A percentile compares a stretch with the other conserved stretches of the same genome.
phyloP scores from a whole-genome alignment of 2,888 invertebrate species.

The Euzophera pinguis region DNA sequence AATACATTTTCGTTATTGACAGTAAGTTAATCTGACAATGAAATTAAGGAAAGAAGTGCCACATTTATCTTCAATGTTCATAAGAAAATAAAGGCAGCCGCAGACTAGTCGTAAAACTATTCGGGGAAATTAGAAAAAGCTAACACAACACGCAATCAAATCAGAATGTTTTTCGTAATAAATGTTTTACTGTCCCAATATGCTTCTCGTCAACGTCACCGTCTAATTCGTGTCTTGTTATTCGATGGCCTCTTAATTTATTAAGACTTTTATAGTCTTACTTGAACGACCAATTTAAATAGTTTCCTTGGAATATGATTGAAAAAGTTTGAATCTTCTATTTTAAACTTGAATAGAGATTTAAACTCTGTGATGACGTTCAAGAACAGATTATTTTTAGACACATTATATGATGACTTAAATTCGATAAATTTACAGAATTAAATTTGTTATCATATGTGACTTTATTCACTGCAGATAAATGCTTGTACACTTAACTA shows the following conservation, averaged over 20 bases:
- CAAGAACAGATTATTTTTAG: too few relatives aligned
- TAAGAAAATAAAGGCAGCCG: conserved; percentile 6
- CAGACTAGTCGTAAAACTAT: conserved; percentile 12
- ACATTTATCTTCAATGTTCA: background rate
- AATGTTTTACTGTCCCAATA: conserved; percentile 60
- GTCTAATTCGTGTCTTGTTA: conserved; percentile 58
- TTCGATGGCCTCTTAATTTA: conserved; percentile 63
- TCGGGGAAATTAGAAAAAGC: conserved; percentile 23
- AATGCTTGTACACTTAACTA: conserved; percentile 35
- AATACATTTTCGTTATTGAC: too few relatives aligned
- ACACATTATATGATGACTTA: too few relatives aligned
- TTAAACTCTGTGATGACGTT: too few relatives aligned
- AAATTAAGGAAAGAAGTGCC: background rate
- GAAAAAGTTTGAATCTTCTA: conserved; percentile 6
- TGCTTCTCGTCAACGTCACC: conserved; percentile 57
- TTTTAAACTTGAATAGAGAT: background rate
- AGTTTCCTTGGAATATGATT: conserved; percentile 14
- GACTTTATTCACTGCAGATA: conserved; percentile 36
- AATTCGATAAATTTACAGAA: too few relatives aligned
- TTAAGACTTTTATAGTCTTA: conserved; percentile 62
- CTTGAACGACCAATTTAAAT: conserved; percentile 51
- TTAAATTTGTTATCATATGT: conserved; percentile 40
- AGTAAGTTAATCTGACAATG: too few relatives aligned
- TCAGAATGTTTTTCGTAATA: conserved; percentile 60
- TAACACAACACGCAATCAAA: conserved; percentile 43